Percentiles rank a stretch among this genome's conserved stretches.
Conservation (phyloP, 2,797 vertebrate species). For the Coendou prehensilis region DNA sequence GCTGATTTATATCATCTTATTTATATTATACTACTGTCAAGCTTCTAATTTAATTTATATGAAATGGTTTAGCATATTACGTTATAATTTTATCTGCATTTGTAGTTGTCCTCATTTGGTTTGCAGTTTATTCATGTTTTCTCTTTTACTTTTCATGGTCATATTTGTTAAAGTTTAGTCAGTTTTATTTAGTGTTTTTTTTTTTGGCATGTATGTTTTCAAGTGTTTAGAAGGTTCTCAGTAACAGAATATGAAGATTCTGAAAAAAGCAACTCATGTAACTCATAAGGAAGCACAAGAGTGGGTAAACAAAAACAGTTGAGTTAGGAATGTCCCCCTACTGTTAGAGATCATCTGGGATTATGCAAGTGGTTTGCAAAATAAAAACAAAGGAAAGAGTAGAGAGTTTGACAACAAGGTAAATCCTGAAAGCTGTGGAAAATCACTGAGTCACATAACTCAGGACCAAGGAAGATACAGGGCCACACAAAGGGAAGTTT, state of each 20-base stretch:
- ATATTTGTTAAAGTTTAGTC: neutral
- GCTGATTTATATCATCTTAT: neutral
- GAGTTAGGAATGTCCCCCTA: neutral
- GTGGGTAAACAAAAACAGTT: neutral
- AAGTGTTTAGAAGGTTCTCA: constrained; percentile 11
- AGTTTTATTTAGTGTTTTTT: constrained; percentile 16
- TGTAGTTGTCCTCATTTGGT: constrained; percentile 26
- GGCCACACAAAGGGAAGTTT: neutral
- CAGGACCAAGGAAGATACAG: neutral
- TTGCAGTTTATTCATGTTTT: constrained; percentile 2
- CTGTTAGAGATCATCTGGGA: constrained; percentile 21
- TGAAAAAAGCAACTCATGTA: neutral
- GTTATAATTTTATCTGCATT: neutral
- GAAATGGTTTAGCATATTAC: neutral
- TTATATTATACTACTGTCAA: constrained; percentile 12
- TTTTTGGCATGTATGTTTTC: constrained; percentile 7
- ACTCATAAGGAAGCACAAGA: neutral
- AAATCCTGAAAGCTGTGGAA: neutral
- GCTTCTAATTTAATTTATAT: constrained; percentile 16
- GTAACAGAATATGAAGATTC: neutral
- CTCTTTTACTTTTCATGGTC: constrained; percentile 41
- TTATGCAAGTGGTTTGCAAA: neutral
- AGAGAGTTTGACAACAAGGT: constrained; percentile 15
- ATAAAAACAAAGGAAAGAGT: constrained; percentile 40
- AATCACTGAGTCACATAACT: neutral